Base-by-base conservation (phyloP, 2,888 invertebrate species). In the Campopleginae sp. region DNA sequence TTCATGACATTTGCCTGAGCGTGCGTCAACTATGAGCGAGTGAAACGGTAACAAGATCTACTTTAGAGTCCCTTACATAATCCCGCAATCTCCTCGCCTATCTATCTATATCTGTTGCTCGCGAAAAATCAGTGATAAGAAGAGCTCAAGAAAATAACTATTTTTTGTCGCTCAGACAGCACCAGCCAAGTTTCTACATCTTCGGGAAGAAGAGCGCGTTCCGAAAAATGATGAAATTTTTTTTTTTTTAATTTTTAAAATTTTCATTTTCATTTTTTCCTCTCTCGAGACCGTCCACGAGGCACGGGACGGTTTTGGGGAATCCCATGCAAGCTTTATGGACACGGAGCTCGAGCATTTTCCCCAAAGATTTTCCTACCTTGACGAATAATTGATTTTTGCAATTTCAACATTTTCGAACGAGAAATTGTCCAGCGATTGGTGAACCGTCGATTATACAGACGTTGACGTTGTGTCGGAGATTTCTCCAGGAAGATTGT, bases 1-100 rank as follows among this genome's bases (percentile, higher is more conserved):
- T 72, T 72, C 19, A 84, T 84, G 77, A 84, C 80, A 85, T 77
- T 85, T 78, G 63, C 84, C 81, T 81, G 77, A 80, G 76, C 51
- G 74, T 66, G 72, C 23, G 19, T 70, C 51, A 74, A 61, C 42
- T 46, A 38, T 51, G n/a, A 79, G 70, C 42, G 44, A 79, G 80
- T 72, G 31, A 23, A 65, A 79, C 23, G 63, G 81, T 74, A 81
- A 81, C 74, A 74, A 68, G 63, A 81, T 68, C 78, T 76, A 68
- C 66, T 78, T 85, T 63, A 78, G 71, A 76, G 48, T 82, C 54
- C 44, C 33, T 65, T 27, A 23, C 63, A 44, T 66, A 14, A 38
- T 76, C 19, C 17, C 23, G 10, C 27, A 31, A 48, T 19, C 42
- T 17, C 19, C 27, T 58, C 51, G 33, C 72, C 31, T 58, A 31